Evolutionary conservation across 2,113 vertebrate species (phyloP).

Genomic region (Pungitius pungitius): DNA sequence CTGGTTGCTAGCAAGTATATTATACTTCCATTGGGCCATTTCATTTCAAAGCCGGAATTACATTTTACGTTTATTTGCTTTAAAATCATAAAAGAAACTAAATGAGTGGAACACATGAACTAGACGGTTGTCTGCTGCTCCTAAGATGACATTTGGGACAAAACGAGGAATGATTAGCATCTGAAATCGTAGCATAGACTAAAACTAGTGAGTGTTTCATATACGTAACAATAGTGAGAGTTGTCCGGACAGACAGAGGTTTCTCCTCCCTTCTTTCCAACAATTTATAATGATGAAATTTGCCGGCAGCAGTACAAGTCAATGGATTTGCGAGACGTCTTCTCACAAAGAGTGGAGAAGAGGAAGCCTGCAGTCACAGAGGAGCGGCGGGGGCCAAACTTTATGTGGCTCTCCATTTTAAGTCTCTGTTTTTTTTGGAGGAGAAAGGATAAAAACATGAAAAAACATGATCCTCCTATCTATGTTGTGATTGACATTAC

Average conservation of each 20-base stretch:
- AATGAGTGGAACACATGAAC: not conserved
- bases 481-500: not conserved
- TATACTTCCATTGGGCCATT: slow-evolving; percentile 13
- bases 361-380: not conserved
- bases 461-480: not conserved
- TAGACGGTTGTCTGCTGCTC: not conserved
- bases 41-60: slow-evolving; percentile 4
- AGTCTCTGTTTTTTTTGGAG: not conserved
- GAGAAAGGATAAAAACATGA: not conserved
- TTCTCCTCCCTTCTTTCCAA: slow-evolving; percentile 24
- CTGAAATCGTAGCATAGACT: not conserved
- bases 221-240: not conserved
- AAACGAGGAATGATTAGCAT: not conserved
- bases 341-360: slow-evolving; percentile 22
- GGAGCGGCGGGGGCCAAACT: not conserved
- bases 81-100: slow-evolving; percentile 5
- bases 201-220: not conserved
- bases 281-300: slow-evolving; percentile 58
- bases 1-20: slow-evolving; percentile 2
- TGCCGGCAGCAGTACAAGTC: slow-evolving; percentile 36
- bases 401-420: not conserved
- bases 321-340: slow-evolving; percentile 50
- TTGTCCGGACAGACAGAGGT: slow-evolving; percentile 11
- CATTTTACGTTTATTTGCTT: not conserved
- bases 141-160: not conserved